A percentile compares a stretch with the other conserved stretches of the same genome.
Evolutionary conservation across 2,888 invertebrate genomes (phyloP).

Genomic region (Standfussiana lucernea): DNA sequence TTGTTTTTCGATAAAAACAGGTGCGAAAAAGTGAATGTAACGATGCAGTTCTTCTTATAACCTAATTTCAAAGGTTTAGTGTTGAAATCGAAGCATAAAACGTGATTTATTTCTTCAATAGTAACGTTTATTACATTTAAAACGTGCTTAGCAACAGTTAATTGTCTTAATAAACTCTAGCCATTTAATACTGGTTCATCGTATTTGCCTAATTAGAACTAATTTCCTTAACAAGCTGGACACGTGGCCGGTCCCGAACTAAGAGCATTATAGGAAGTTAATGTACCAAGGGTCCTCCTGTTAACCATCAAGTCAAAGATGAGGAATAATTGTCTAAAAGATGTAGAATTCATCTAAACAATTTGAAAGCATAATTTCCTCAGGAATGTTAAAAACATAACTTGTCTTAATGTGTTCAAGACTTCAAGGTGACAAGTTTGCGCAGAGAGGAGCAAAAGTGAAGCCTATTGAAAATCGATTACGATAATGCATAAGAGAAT

Average conservation of each 20-base stretch:
- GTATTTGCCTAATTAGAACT: not conserved
- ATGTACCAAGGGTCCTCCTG: not conserved
- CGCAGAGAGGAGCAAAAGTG: conserved; percentile 28
- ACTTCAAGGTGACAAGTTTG: conserved; percentile 31
- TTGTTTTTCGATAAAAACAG: conserved; percentile 23
- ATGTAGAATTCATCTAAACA: not conserved
- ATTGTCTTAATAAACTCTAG: not conserved
- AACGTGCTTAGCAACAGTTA: conserved; percentile 31
- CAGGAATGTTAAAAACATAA: conserved; percentile 31
- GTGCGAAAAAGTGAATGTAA: conserved; percentile 37
- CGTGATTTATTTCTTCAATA: conserved; percentile 43
- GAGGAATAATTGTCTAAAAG: not conserved
- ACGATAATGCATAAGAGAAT: conserved; percentile 30
- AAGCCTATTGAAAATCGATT: conserved; percentile 52
- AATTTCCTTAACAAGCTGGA: not conserved
- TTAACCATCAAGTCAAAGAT: not conserved
- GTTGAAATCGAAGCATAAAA: conserved; percentile 39
- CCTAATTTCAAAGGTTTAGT: conserved; percentile 46
- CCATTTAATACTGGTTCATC: not conserved
- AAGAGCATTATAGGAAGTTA: not conserved
- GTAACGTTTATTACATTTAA: conserved; percentile 35
- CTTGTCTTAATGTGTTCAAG: conserved; percentile 8
- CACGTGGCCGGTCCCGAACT: not conserved
- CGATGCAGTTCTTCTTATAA: conserved; percentile 31
- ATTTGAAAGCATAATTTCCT: conserved; percentile 24